A percentile compares a stretch with the other conserved stretches of the same genome.
phyloP scores from a whole-genome alignment of 1,140 invertebrate species.

The Aphelenchoides fujianensis region DNA sequence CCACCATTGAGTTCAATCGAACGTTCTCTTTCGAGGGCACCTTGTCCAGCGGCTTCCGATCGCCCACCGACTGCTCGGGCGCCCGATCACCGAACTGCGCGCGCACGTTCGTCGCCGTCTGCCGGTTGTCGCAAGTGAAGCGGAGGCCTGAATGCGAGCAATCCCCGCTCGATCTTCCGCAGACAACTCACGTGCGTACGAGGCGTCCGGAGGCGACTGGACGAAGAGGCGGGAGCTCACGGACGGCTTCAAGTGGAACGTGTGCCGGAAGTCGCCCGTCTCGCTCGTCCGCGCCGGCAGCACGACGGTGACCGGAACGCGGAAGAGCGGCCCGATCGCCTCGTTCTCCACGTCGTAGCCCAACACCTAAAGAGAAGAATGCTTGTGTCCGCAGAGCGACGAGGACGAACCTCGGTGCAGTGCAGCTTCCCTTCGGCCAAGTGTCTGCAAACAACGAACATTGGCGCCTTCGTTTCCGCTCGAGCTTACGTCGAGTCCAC shows the following conservation, averaged over 20 bases:
- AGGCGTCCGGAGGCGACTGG: conserved; percentile 75
- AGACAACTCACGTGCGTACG: not conserved
- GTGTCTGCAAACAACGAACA: too few species aligned
- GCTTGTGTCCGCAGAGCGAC: too few species aligned
- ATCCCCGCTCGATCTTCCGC: not conserved
- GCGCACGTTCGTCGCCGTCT: too few species aligned
- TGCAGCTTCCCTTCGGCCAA: conserved; percentile 72
- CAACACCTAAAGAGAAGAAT: conserved; percentile 73
- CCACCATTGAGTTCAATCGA: too few species aligned
- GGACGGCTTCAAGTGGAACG: conserved; percentile 72
- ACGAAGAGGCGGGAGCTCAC: conserved; percentile 81
- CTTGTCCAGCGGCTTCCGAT: too few species aligned
- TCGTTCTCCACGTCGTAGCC: conserved; percentile 78
- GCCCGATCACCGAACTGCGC: too few species aligned
- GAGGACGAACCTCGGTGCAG: conserved; percentile 32
- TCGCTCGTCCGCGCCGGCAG: conserved; percentile 67
- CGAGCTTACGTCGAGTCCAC: conserved; percentile 78
- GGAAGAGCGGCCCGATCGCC: conserved; percentile 83
- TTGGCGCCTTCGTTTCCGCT: too few species aligned
- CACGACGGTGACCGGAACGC: conserved; percentile 85
- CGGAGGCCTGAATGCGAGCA: too few species aligned
- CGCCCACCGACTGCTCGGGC: too few species aligned
- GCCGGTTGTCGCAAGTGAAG: too few species aligned
- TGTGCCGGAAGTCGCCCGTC: conserved; percentile 63
- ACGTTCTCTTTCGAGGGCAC: too few species aligned